Evolutionary conservation across 1,140 invertebrate genomes (phyloP).

Genomic region (Onthophagus taurus): DNA sequence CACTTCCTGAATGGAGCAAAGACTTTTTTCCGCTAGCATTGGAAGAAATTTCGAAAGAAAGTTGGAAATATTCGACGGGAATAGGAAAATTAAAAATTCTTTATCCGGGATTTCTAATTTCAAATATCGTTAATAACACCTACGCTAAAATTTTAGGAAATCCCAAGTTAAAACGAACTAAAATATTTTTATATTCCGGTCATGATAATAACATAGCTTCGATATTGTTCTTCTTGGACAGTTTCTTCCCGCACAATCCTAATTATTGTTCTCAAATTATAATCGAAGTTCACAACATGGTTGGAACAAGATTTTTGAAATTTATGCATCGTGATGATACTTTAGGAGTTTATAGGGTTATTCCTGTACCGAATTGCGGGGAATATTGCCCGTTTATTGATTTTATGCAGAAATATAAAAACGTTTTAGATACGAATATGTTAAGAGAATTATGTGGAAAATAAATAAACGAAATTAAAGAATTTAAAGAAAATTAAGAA

Average conservation of each 20-base stretch:
- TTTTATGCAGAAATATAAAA: neutral
- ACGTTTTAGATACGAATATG: too few species aligned
- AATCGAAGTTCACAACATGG: constrained; percentile 22
- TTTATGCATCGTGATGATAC: neutral
- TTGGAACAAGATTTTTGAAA: constrained; percentile 2
- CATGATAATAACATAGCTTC: constrained; percentile 62
- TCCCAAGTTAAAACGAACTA: neutral
- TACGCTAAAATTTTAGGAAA: neutral
- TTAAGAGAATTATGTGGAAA: too few species aligned
- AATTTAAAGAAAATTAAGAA: too few species aligned
- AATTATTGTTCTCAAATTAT: constrained; percentile 41
- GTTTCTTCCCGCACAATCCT: constrained; percentile 49
- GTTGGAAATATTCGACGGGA: constrained; percentile 23
- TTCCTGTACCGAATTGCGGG: neutral
- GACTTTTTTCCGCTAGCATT: constrained; percentile 35
- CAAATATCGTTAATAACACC: neutral
- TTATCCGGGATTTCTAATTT: neutral
- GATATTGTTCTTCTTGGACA: constrained; percentile 48
- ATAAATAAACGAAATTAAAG: too few species aligned
- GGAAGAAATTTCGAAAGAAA: constrained; percentile 31
- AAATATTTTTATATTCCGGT: constrained; percentile 43
- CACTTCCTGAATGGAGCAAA: too few species aligned
- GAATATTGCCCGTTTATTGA: neutral
- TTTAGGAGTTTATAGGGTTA: neutral
- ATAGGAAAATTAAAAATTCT: too few species aligned